Evolutionary conservation across 2,113 vertebrate genomes (phyloP).

Genomic region (Dissostichus mawsoni): DNA sequence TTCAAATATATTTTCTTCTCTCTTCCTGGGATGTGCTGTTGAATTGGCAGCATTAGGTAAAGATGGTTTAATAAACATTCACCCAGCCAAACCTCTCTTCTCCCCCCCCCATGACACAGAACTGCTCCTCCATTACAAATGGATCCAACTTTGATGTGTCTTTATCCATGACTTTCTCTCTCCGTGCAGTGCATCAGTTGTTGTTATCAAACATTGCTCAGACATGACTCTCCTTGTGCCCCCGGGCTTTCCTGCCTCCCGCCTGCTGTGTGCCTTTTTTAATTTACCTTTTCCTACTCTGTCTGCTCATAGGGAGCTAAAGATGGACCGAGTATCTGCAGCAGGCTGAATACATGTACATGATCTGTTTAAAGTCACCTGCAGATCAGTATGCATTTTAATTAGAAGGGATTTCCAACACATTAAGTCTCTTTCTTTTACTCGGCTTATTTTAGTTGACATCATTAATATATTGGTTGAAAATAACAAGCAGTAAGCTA

Average conservation of each 20-base stretch:
- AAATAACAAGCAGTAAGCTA: neutral
- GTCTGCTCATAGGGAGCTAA: constrained; percentile 44
- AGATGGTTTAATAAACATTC: constrained; percentile 39
- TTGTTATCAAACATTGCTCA: constrained; percentile 58
- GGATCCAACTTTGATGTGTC: constrained; percentile 51
- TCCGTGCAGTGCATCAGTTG: constrained; percentile 45
- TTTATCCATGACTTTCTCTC: constrained; percentile 43
- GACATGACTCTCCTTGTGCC: constrained; percentile 53
- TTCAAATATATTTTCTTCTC: constrained; percentile 50
- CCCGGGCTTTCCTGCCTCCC: constrained; percentile 56
- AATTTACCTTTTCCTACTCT: constrained; percentile 45
- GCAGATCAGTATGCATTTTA: constrained; percentile 12
- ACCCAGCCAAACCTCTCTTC: constrained; percentile 45
- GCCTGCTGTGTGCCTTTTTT: constrained; percentile 68
- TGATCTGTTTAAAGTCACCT: neutral
- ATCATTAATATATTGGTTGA: neutral
- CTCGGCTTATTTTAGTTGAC: neutral
- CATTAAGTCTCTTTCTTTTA: neutral
- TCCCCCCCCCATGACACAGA: constrained; percentile 45
- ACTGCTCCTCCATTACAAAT: constrained; percentile 38
- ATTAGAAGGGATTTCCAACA: neutral
- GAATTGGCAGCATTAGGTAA: constrained; percentile 81
- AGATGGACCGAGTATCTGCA: constrained; percentile 8
- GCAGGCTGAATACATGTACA: neutral
- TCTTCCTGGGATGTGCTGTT: constrained; percentile 65